Evolutionary conservation across 2,797 vertebrate species (phyloP), one percentile per base, ranked within the genome.

Genomic region (Gymnothorax javanicus): DNA sequence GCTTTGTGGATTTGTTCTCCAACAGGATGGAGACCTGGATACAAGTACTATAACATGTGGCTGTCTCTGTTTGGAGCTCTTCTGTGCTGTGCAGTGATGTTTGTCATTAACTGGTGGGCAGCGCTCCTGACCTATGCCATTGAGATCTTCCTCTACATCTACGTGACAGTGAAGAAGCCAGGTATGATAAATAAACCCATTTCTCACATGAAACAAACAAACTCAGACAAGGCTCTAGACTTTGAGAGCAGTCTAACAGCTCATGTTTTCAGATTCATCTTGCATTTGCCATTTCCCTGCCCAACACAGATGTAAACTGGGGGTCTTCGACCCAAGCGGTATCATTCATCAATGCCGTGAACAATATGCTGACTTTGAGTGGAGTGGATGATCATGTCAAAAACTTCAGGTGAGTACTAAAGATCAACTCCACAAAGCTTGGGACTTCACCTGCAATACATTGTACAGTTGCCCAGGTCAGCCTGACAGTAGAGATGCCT

Each of bases 41-140:
- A 99, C 88, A 97, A 95, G 86, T 97, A 95, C 92, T 99, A 99
- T 90, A 99, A 99, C 91, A 99, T 99, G 98, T 99, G 99, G 99
- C 93, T 99, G 13, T 99, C 99, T 59, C 96, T 99, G 88, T 89
- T 98, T 85, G 98, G 99, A 83, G 98, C 98, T 0, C 0, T 98
- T 90, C 92, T 99, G 86, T 99, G 99, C 94, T 99, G 98, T 0
- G 97, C 88, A 0, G 99, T 99, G 57, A 99, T 99, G 98, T 99
- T 99, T 87, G 98, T 99, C 69, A 99, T 99, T 91, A 99, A 99
- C 94, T 99, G 98, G 98, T 98, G 97, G 98, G 98, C 98, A 1
- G 98, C 98, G 60, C 93, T 99, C 25, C 94, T 99, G 91, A 99
- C 98, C 0, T 99, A 98, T 0, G 96, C 83, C 87, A 98, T 99